Evolutionary conservation across 2,888 invertebrate species (phyloP).

Genomic region (Strigamia maritima): DNA sequence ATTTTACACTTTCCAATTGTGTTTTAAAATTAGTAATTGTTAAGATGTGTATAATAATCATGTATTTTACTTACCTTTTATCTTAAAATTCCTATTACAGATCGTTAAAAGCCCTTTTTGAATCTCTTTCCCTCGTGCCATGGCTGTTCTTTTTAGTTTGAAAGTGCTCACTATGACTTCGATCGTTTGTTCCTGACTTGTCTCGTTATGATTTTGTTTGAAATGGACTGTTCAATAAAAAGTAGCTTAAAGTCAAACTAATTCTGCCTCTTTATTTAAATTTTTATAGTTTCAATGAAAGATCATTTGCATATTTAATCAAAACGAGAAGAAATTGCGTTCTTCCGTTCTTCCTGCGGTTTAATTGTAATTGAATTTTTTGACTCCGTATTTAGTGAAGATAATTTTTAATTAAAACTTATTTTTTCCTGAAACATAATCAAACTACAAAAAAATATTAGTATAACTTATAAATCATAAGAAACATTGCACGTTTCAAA

Average conservation of each 20-base stretch:
- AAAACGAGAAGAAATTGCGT: background rate
- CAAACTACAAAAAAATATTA: constrained; percentile 30
- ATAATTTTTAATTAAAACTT: constrained; percentile 13
- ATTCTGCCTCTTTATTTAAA: background rate
- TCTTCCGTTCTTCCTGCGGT: background rate
- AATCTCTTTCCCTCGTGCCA: background rate
- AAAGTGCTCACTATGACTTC: background rate
- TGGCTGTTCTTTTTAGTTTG: background rate
- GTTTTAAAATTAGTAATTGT: background rate
- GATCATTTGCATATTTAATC: constrained; percentile 13
- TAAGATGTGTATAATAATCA: background rate
- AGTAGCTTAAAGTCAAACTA: background rate
- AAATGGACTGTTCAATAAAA: constrained; percentile 5
- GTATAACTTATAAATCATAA: constrained; percentile 31
- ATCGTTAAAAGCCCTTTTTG: background rate
- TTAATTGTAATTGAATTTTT: constrained; percentile 11
- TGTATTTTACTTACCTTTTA: background rate
- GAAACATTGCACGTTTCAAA: constrained; percentile 7
- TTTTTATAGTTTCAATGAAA: background rate
- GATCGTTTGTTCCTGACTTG: background rate
- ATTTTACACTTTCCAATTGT: too few species aligned
- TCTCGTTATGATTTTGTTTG: background rate
- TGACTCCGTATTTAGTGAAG: background rate
- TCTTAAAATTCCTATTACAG: background rate
- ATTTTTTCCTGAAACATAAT: constrained; percentile 20